Evolutionary conservation across 2,888 invertebrate species (phyloP), one percentile per base, ranked within the genome.

Genomic region (Platerodrilus igneus): DNA sequence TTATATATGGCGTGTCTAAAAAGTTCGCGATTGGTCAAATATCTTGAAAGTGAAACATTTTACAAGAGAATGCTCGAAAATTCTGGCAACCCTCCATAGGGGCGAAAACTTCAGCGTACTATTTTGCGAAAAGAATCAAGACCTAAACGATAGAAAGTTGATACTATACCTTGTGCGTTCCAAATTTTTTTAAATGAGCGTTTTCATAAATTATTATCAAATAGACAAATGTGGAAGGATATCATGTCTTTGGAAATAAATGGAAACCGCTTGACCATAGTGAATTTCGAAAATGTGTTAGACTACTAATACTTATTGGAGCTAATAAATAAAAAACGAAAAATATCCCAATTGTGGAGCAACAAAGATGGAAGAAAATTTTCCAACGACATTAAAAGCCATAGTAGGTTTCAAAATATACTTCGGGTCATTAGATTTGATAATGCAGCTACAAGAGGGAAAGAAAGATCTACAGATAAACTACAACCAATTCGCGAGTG

Each of bases 401-500:
- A 19, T 14, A 28, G 5, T 29, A 29, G 22, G 10, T n/a, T n/a
- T n/a, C n/a, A n/a, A n/a, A n/a, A n/a, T n/a, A 29, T 37, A 38
- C 25, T 38, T 17, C 21, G 21, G 32, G 30, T 23, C n/a, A 21
- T 38, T 22, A 22, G 38, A 31, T 32, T 34, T 25, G 32, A 39
- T 39, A 39, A 39, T 25, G 25, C 27, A 17, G 37, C 29, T 37
- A 30, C 7, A 34, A 34, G 16, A 39, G 19, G 33, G 26, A 26
- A 13, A 10, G 32, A 30, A 42, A 18, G 40, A 19, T 35, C 34
- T 28, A 8, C 23, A 10, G 29, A 40, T 23, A 35, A 40, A 22
- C 40, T 40, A 26, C 40, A 35, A 27, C 35, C 40, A 14, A 40
- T 40, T 29, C 40, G 40, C 28, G 42, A 42, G 27, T 42, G 37